Evolutionary conservation across 2,113 vertebrate genomes (phyloP), one percentile per base, ranked within the genome.

Genomic region (Anas platyrhynchos): DNA sequence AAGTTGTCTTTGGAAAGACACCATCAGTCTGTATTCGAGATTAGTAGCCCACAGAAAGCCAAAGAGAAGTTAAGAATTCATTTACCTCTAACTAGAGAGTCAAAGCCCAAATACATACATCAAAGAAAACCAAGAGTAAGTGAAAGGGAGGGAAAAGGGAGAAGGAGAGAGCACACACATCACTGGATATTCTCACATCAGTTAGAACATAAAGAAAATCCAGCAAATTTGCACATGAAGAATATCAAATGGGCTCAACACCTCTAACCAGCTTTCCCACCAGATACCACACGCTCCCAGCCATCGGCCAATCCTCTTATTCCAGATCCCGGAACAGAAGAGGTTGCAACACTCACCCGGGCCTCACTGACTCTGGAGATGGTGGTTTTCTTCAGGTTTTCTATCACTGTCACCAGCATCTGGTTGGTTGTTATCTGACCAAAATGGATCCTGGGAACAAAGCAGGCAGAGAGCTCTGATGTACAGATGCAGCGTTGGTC

Each of bases 381-480:
- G 4, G 99, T 99, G 56, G 98, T 99, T 96, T 97, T 98, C 93
- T 98, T 99, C 78, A 99, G 97, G 66, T 98, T 98, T 67, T 99
- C 98, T 32, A 99, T 99, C 91, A 99, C 98, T 2, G 98, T 98
- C 90, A 99, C 97, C 90, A 99, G 93, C 98, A 99, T 99, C 88
- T 99, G 99, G 97, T 99, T 99, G 96, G 98, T 98, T 92, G 98
- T 99, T 96, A 99, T 99, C 96, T 98, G 99, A 52, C 99, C 99
- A 90, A 99, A 99, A 92, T 99, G 99, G 95, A 99, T 98, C 98
- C 99, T 99, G 65, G 38, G 41, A 66, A 94, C 16, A 91, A 75
- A 84, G 80, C 11, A 93, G 74, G n/a, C 38, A 82, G 32, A 14
- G 26, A 11, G 17, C 18, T 26, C 25, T 34, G 38, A 85, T 7